Percentiles rank a stretch among this genome's conserved stretches.
phyloP scores from a whole-genome alignment of 2,888 invertebrate genomes.

The Cordilura impudica region DNA sequence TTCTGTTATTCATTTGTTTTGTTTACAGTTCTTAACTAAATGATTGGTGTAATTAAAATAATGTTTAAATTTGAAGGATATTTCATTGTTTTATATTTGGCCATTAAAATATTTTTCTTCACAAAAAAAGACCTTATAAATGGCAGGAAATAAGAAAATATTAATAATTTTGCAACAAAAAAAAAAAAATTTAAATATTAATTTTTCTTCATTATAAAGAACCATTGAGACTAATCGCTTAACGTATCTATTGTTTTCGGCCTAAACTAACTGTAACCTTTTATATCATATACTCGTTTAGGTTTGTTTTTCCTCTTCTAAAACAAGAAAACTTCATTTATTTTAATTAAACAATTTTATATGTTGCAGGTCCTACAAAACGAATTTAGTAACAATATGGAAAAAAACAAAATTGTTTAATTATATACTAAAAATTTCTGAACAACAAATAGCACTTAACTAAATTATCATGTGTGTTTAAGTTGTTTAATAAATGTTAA shows the following conservation, averaged over 20 bases:
- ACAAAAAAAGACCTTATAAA: too few relatives aligned
- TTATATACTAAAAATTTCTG: conserved; percentile 8
- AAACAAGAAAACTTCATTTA: neutral
- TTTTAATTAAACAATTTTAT: conserved; percentile 14
- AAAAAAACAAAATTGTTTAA: neutral
- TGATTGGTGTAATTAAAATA: conserved; percentile 29
- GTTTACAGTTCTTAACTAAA: neutral
- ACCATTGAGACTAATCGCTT: too few relatives aligned
- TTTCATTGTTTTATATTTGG: too few relatives aligned
- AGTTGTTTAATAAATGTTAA: neutral
- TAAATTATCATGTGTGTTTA: conserved; percentile 4
- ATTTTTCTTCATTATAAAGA: too few relatives aligned
- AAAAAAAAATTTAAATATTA: too few relatives aligned
- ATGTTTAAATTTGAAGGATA: conserved; percentile 22
- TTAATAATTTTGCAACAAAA: too few relatives aligned
- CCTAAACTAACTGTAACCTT: too few relatives aligned
- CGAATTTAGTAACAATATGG: neutral
- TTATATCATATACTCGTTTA: too few relatives aligned
- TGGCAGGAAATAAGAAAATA: too few relatives aligned
- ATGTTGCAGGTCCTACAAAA: neutral
- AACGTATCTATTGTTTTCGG: too few relatives aligned
- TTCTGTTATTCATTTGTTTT: neutral
- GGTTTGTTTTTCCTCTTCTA: neutral
- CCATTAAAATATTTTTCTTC: too few relatives aligned
- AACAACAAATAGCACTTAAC: conserved; percentile 30